phyloP scores from a whole-genome alignment of 2,113 vertebrate species.

The Lepus europaeus region DNA sequence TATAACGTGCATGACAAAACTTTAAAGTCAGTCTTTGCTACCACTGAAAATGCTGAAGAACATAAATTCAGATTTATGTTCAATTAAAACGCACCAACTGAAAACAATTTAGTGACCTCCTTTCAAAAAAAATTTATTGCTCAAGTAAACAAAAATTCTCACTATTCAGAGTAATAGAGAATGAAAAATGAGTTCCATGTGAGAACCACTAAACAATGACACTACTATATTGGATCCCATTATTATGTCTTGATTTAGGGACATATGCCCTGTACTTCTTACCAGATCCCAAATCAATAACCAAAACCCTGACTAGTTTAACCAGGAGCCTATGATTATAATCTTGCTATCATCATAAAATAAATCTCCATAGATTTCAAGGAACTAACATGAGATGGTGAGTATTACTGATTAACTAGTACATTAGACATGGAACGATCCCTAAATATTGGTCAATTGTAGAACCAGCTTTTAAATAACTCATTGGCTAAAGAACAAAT shows the following conservation, averaged over 20 bases:
- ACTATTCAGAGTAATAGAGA: neutral
- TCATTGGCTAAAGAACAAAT: neutral
- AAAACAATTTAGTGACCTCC: neutral
- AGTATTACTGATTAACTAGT: neutral
- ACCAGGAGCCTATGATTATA: neutral
- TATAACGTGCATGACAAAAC: neutral
- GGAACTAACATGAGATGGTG: neutral
- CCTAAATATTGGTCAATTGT: neutral
- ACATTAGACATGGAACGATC: neutral
- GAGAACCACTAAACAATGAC: neutral
- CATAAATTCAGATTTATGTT: neutral
- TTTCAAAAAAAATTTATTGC: neutral
- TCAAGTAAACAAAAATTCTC: neutral
- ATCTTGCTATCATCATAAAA: neutral
- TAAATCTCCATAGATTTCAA: neutral
- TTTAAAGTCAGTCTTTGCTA: neutral
- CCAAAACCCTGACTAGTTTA: neutral
- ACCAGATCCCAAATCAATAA: neutral
- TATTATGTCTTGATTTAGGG: neutral
- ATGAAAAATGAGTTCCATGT: neutral
- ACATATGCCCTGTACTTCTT: neutral
- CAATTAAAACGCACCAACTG: neutral
- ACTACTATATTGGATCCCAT: neutral
- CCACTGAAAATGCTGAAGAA: neutral
- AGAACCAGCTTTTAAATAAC: neutral